These are phyloP conservation scores for Microtus obscurus DNA, from an alignment of 2,797 vertebrate species.

Conservation along the genomic window DNA sequence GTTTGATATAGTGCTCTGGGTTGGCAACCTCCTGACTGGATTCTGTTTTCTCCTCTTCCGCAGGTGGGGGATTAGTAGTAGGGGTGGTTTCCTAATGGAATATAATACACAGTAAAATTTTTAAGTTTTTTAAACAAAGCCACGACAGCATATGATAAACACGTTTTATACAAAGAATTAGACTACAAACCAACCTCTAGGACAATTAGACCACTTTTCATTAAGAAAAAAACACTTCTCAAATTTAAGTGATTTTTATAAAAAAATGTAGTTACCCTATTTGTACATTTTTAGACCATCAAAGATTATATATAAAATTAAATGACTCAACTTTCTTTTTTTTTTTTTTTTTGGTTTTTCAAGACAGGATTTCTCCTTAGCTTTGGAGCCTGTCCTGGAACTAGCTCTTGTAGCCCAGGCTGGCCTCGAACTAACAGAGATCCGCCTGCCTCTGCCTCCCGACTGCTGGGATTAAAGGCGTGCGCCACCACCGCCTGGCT, in stretches of 20 bases:
- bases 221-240: slow-evolving; percentile 33
- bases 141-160: slow-evolving; percentile 38
- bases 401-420: too few species aligned
- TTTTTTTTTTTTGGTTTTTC: too few species aligned
- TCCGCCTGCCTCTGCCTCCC: too few species aligned
- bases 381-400: too few species aligned
- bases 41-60: slow-evolving; percentile 92
- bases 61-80: slow-evolving; percentile 90
- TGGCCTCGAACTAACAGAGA: too few species aligned
- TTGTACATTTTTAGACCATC: background rate
- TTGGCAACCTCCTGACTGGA: slow-evolving; percentile 91
- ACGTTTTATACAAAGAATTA: slow-evolving; percentile 36
- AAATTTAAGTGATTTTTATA: slow-evolving; percentile 7
- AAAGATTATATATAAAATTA: slow-evolving; percentile 5
- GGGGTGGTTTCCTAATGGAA: slow-evolving; percentile 92
- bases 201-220: slow-evolving; percentile 5
- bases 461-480: too few species aligned
- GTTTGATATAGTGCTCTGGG: slow-evolving; percentile 96
- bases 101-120: slow-evolving; percentile 66
- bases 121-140: slow-evolving; percentile 53
- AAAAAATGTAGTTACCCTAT: background rate
- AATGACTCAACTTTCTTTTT: background rate
- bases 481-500: background rate
- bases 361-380: too few species aligned
- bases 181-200: background rate